phyloP scores from a whole-genome alignment of 1,140 invertebrate genomes.

The Plutomurus gul region DNA sequence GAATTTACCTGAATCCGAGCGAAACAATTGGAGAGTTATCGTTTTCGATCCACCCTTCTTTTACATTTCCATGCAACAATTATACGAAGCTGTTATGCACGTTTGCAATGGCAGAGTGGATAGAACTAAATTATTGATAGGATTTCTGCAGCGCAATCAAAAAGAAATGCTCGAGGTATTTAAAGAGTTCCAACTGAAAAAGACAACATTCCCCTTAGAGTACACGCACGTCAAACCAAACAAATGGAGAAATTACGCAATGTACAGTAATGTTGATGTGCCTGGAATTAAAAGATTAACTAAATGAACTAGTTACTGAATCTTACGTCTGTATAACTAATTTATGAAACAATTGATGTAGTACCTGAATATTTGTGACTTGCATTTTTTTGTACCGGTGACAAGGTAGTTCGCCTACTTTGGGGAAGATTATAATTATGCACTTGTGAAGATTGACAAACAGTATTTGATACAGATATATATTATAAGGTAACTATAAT shows the following conservation, averaged over 20 bases:
- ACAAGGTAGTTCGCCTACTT: no score
- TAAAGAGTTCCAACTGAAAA: constrained; percentile 42
- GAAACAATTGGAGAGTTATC: constrained; percentile 42
- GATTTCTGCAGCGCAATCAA: constrained; percentile 49
- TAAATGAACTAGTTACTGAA: background rate
- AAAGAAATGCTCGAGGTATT: constrained; percentile 43
- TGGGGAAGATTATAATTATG: no score
- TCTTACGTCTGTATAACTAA: background rate
- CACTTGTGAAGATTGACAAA: no score
- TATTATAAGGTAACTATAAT: no score
- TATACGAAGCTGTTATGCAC: constrained; percentile 43
- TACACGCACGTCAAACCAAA: constrained; percentile 52
- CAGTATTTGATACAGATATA: no score
- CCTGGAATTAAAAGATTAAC: constrained; percentile 46
- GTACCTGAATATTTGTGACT: no score
- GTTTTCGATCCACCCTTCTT: constrained; percentile 52
- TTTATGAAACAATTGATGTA: no score
- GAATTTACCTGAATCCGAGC: constrained; percentile 13
- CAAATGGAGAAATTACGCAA: constrained; percentile 50
- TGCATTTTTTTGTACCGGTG: no score
- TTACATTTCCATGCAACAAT: constrained; percentile 46
- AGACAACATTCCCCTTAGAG: constrained; percentile 46
- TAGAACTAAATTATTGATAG: constrained; percentile 47
- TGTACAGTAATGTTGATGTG: constrained; percentile 50
- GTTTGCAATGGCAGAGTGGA: constrained; percentile 38